These are phyloP conservation scores for Menidia beryllina DNA, from an alignment of 2,113 vertebrate species.

Conservation along the genomic window DNA sequence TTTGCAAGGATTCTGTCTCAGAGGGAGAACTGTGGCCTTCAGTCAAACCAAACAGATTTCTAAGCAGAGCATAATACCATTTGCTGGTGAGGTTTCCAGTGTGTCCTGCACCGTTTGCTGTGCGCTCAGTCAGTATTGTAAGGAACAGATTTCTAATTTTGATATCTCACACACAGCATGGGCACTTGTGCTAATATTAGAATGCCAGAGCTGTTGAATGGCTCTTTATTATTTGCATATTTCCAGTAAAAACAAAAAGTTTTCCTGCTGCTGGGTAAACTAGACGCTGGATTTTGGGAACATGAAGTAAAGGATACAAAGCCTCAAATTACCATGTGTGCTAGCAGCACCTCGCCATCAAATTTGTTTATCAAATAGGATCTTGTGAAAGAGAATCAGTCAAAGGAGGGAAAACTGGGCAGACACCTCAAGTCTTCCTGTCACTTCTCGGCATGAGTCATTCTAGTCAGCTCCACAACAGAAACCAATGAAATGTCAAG, in stretches of 20 bases:
- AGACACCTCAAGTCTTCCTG: constrained; percentile 12
- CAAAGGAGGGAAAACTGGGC: constrained; percentile 6
- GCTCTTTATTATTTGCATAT: constrained; percentile 11
- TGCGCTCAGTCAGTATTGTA: neutral
- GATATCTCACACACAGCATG: neutral
- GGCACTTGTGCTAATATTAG: neutral
- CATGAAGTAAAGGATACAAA: neutral
- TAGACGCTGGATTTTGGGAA: neutral
- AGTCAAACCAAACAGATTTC: constrained; percentile 48
- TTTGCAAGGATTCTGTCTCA: constrained; percentile 13
- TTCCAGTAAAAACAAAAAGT: neutral
- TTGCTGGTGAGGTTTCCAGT: constrained; percentile 25
- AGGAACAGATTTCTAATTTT: neutral
- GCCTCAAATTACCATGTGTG: constrained; percentile 1
- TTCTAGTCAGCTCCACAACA: neutral
- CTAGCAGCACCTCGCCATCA: neutral
- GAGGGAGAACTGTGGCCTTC: constrained; percentile 44
- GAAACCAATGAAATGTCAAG: neutral
- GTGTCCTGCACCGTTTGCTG: constrained; percentile 42
- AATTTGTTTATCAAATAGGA: constrained; percentile 48
- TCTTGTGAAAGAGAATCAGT: constrained; percentile 20
- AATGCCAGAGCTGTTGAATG: neutral
- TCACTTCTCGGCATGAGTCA: neutral
- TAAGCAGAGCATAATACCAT: constrained; percentile 32
- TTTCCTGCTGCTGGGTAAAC: constrained; percentile 3